Percentiles rank a stretch among this genome's conserved stretches.
Evolutionary conservation across 2,888 invertebrate genomes (phyloP).

Genomic region (Trissolcus brochymenae): DNA sequence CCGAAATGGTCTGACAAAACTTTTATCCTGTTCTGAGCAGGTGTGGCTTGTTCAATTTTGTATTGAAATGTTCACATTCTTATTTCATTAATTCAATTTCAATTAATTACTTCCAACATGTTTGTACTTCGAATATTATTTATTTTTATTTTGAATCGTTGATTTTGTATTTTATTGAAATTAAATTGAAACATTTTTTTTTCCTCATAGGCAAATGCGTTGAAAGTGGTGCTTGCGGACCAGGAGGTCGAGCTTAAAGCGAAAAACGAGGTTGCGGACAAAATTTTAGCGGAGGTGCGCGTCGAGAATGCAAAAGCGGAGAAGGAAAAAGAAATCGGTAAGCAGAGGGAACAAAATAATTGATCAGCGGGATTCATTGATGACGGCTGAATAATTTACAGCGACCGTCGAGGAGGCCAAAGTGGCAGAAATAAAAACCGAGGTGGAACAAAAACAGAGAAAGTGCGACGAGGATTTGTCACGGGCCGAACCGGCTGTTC

Average conservation of each 20-base stretch:
- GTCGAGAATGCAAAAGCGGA: slow-evolving; percentile 94
- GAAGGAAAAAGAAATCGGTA: slow-evolving; percentile 88
- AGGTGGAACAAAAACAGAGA: slow-evolving; percentile 89
- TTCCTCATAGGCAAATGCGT: slow-evolving; percentile 81
- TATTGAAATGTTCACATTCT: not conserved
- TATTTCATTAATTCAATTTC: too few relatives aligned
- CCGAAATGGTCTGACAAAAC: slow-evolving; percentile 91
- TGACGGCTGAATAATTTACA: slow-evolving; percentile 15
- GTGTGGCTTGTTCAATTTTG: slow-evolving; percentile 75
- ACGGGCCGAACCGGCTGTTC: slow-evolving; percentile 93
- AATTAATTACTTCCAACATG: too few relatives aligned
- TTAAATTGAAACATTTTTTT: slow-evolving; percentile 9
- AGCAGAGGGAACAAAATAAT: slow-evolving; percentile 5
- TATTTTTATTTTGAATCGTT: too few relatives aligned
- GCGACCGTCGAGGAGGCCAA: slow-evolving; percentile 85
- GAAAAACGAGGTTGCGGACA: slow-evolving; percentile 93
- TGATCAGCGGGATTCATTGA: slow-evolving; percentile 7
- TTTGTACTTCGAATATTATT: not conserved
- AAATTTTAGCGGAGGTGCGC: slow-evolving; percentile 89
- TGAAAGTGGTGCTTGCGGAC: slow-evolving; percentile 85
- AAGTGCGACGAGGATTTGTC: slow-evolving; percentile 92
- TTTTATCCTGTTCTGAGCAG: slow-evolving; percentile 90
- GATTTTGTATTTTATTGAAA: too few relatives aligned
- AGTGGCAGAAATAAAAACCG: slow-evolving; percentile 92
- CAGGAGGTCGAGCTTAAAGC: slow-evolving; percentile 90